These are phyloP conservation scores for Scartelaos histophorus DNA, from an alignment of 2,113 vertebrate genomes.

Conservation along the genomic window DNA sequence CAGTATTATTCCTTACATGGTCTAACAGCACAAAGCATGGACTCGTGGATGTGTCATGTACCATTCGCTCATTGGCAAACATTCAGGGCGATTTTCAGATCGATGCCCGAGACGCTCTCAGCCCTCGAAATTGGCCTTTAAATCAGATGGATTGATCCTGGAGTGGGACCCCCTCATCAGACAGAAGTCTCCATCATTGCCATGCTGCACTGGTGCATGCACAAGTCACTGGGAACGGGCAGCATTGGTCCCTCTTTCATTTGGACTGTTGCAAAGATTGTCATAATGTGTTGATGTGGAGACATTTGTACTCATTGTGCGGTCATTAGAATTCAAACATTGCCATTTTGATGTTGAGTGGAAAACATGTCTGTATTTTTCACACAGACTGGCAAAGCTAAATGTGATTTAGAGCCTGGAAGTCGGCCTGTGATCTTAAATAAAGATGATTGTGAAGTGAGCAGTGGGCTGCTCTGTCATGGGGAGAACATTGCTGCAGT, in stretches of 20 bases:
- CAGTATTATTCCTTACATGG: constrained; percentile 35
- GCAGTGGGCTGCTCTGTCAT: constrained; percentile 21
- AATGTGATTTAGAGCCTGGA: constrained; percentile 27
- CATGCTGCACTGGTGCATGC: constrained; percentile 43
- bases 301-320: constrained; percentile 46
- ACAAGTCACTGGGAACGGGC: constrained; percentile 22
- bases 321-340: constrained; percentile 34
- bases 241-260: neutral
- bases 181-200: constrained; percentile 15
- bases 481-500: constrained; percentile 26
- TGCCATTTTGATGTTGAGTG: constrained; percentile 41
- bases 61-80: constrained; percentile 23
- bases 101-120: constrained; percentile 11
- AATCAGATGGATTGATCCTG: constrained; percentile 27
- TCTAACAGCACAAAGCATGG: constrained; percentile 36
- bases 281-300: constrained; percentile 46
- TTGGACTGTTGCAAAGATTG: constrained; percentile 29
- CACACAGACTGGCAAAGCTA: constrained; percentile 9
- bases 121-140: constrained; percentile 14
- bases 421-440: constrained; percentile 36
- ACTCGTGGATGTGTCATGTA: constrained; percentile 43
- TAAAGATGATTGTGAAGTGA: constrained; percentile 35
- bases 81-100: constrained; percentile 18
- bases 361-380: constrained; percentile 31
- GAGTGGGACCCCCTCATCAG: constrained; percentile 1